Percentiles rank a stretch among this genome's conserved stretches.
These are phyloP conservation scores for Tragelaphus strepsiceros DNA, from an alignment of 2,113 vertebrate genomes.

Conservation along the genomic window DNA sequence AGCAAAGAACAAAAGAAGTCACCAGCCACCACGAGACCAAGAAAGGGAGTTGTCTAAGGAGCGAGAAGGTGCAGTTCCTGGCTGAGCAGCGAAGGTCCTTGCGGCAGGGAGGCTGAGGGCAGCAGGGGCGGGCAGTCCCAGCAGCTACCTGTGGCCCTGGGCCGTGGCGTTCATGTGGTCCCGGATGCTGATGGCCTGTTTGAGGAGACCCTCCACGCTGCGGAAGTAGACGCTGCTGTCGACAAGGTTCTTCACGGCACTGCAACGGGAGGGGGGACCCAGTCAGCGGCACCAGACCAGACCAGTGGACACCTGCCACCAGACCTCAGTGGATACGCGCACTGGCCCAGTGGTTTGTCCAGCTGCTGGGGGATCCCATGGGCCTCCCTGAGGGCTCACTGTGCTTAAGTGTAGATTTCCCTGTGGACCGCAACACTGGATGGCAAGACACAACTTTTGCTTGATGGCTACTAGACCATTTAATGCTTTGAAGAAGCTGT, in stretches of 20 bases:
- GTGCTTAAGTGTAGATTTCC: not conserved
- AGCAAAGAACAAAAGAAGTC: not conserved
- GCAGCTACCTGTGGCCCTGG: conserved; percentile 89
- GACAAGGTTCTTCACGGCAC: conserved; percentile 94
- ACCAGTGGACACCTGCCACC: not conserved
- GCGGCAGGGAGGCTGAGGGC: too few species aligned
- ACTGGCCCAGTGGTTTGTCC: too few species aligned
- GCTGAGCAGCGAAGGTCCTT: not conserved
- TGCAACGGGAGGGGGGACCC: conserved; percentile 50
- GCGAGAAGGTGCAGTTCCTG: not conserved
- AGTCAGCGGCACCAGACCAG: not conserved
- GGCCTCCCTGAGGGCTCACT: not conserved
- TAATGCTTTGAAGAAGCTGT: not conserved
- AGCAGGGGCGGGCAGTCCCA: fast-evolving
- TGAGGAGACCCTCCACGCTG: conserved; percentile 91
- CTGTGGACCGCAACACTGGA: not conserved
- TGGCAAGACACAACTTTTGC: not conserved
- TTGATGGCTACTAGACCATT: not conserved
- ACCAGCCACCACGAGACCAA: fast-evolving
- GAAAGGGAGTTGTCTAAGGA: not conserved
- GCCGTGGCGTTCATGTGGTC: conserved; percentile 85
- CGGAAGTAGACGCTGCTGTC: conserved; percentile 94
- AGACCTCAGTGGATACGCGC: fast-evolving
- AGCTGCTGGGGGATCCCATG: not conserved
- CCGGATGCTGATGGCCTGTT: conserved; percentile 86